These are phyloP conservation scores for Ivindomyrus marchei DNA, from an alignment of 2,113 vertebrate species.

Conservation along the genomic window DNA sequence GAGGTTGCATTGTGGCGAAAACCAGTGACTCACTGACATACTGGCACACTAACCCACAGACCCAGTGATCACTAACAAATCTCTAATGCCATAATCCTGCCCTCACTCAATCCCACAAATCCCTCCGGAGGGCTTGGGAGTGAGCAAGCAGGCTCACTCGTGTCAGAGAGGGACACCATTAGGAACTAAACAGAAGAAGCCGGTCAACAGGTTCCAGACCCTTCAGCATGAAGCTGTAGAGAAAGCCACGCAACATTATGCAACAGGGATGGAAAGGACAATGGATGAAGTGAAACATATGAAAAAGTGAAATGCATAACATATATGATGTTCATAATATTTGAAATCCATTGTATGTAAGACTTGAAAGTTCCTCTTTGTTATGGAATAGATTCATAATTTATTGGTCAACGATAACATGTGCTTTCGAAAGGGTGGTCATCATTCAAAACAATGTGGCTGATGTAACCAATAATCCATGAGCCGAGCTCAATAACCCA, in stretches of 20 bases:
- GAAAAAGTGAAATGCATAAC: not conserved
- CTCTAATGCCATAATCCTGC: conserved; percentile 58
- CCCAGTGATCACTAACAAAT: conserved; percentile 44
- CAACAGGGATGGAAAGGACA: not conserved
- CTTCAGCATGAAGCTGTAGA: not conserved
- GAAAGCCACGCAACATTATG: not conserved
- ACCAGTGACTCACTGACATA: conserved; percentile 76
- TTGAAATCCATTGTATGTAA: not conserved
- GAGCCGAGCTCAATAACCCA: conserved; percentile 30
- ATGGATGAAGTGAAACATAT: not conserved
- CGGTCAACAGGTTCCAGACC: not conserved
- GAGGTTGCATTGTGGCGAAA: conserved; percentile 36
- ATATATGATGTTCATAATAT: not conserved
- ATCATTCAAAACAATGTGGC: not conserved
- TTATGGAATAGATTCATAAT: not conserved
- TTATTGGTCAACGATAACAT: not conserved
- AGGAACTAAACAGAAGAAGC: not conserved
- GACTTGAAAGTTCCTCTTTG: not conserved
- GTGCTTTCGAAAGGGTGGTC: not conserved
- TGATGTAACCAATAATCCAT: conserved; percentile 21
- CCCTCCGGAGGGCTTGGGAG: conserved; percentile 45
- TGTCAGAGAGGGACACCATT: conserved; percentile 36
- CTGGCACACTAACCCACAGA: conserved; percentile 73
- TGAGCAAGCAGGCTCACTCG: conserved; percentile 29
- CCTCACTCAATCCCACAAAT: conserved; percentile 52